Evolutionary conservation across 2,113 vertebrate genomes (phyloP), one percentile per base, ranked within the genome.

Genomic region (Spea bombifrons): DNA sequence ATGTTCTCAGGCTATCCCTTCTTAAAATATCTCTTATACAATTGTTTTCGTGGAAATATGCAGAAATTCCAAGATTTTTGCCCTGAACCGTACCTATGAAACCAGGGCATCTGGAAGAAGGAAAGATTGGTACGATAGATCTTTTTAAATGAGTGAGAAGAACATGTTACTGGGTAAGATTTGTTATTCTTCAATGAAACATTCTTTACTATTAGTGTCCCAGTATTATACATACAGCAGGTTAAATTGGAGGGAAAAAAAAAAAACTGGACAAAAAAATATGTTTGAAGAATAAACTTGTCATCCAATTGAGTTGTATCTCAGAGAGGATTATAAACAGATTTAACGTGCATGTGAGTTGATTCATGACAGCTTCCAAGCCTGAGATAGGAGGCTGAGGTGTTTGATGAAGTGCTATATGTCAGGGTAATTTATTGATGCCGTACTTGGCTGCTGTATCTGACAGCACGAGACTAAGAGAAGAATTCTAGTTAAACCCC

Each of bases 371-470:
- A 71, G 71, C 57, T 74, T 80, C 78, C 78, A 80, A 68, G 59
- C 59, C 63, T 46, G 69, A 72, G 76, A 79, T 73, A 74, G 71
- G 78, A 80, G 64, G 71, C 66, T 74, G 71, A 80, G 65, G 78
- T 52, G 74, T 80, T 67, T 80, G 78, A 80, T 80, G 71, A 80
- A 80, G 78, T 80, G 78, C 64, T 68, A 67, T 72, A 49, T 17
- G 78, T 80, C 71, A 73, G 46, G 49, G 71, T 74, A 80, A 80
- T 74, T 74, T 80, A 80, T 80, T 80, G 78, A 80, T 80, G 78
- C 71, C 64, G 67, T 71, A 68, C 71, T 80, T 74, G 71, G 78
- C 71, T 80, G 78, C 64, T 74, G 57, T 49, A 66, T 68, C 71
- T 80, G 78, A 80, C 78, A 80, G 46, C 53, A 7, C 48, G 68